These are phyloP conservation scores for Phaedon cochleariae DNA, from an alignment of 2,888 invertebrate species.

Conservation along the genomic window DNA sequence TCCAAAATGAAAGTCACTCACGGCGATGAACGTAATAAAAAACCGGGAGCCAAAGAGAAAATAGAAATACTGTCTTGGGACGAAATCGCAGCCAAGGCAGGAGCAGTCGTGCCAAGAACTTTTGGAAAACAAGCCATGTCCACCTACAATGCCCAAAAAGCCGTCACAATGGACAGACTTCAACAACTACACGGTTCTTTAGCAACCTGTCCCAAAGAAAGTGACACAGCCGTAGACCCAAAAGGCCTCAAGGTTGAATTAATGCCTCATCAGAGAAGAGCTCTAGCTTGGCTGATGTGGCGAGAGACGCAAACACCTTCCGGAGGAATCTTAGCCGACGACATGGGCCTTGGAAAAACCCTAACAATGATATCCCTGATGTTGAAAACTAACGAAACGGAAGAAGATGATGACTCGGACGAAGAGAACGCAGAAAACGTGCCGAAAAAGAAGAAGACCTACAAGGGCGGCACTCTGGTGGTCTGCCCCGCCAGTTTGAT, in stretches of 20 bases:
- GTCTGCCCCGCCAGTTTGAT: constrained; percentile 92
- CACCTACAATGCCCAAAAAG: constrained; percentile 73
- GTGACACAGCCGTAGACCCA: constrained; percentile 69
- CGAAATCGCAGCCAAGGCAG: constrained; percentile 65
- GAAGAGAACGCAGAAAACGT: constrained; percentile 25
- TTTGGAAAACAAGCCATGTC: constrained; percentile 72
- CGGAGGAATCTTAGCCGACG: constrained; percentile 79
- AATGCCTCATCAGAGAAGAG: constrained; percentile 87
- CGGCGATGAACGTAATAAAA: constrained; percentile 5
- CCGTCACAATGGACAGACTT: constrained; percentile 76
- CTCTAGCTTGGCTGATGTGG: constrained; percentile 89
- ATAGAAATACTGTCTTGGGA: constrained; percentile 62
- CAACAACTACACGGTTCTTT: constrained; percentile 77
- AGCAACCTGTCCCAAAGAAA: constrained; percentile 71
- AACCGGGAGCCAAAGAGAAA: background rate
- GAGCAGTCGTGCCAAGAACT: constrained; percentile 66
- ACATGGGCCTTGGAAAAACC: constrained; percentile 87
- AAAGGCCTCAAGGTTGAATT: constrained; percentile 71
- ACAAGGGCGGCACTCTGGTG: constrained; percentile 75
- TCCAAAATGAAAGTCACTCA: constrained; percentile 63
- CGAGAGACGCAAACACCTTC: constrained; percentile 81
- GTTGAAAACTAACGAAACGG: constrained; percentile 64
- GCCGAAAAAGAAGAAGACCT: constrained; percentile 24
- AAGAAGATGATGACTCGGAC: constrained; percentile 48
- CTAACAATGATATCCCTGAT: constrained; percentile 83